A percentile compares a stretch with the other conserved stretches of the same genome.
Evolutionary conservation across 2,797 vertebrate species (phyloP).

Genomic region (Sciaenops ocellatus): DNA sequence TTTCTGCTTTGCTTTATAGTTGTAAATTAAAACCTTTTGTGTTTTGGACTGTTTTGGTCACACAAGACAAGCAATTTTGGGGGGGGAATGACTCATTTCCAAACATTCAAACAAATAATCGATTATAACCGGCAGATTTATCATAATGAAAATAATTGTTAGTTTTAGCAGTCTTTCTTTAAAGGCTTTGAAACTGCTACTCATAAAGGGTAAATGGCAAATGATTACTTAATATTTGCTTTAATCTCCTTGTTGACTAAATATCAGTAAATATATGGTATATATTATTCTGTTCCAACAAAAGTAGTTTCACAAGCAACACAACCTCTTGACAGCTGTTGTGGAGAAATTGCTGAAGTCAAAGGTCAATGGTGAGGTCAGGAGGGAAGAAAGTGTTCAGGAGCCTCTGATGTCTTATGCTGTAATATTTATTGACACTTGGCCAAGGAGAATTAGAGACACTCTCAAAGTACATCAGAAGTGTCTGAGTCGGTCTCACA

Average conservation of each 20-base stretch:
- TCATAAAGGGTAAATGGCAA: background rate
- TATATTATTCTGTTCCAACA: background rate
- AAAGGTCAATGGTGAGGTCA: too few species aligned
- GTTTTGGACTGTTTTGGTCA: background rate
- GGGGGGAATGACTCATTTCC: too few species aligned
- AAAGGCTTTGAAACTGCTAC: background rate
- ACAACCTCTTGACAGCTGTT: background rate
- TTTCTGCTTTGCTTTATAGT: background rate
- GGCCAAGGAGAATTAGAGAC: too few species aligned
- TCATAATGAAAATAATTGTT: background rate
- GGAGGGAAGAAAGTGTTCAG: too few species aligned
- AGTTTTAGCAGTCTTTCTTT: background rate
- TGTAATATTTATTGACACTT: too few species aligned
- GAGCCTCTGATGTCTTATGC: too few species aligned
- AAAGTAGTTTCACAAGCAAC: background rate
- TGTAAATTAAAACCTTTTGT: constrained; percentile 1
- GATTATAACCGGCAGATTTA: background rate
- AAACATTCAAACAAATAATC: background rate
- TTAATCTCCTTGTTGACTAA: background rate
- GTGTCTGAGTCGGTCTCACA: too few species aligned
- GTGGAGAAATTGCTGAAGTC: too few species aligned
- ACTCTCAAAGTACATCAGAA: too few species aligned
- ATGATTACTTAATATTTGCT: background rate
- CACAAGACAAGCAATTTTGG: background rate
- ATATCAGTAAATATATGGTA: background rate